Evolutionary conservation across 2,888 invertebrate species (phyloP).

Genomic region (Lasioglossum pauxillum): DNA sequence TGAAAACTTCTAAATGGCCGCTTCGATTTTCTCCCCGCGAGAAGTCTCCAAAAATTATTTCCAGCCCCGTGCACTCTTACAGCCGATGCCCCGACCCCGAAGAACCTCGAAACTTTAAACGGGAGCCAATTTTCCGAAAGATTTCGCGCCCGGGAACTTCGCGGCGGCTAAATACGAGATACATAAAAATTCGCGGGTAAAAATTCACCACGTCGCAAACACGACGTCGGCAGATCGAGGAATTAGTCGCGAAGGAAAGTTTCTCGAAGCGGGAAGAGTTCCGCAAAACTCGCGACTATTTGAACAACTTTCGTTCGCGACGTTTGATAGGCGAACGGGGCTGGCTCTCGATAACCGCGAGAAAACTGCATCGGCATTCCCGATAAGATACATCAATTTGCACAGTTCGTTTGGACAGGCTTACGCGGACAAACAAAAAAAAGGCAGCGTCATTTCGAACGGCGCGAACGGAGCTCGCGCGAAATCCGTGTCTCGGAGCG

Average conservation of each 20-base stretch:
- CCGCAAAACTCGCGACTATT: not conserved
- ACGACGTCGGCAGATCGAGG: not conserved
- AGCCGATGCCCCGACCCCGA: not conserved
- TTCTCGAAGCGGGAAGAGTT: not conserved
- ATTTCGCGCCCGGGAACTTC: not conserved
- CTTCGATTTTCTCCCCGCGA: not conserved
- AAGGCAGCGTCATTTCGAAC: not conserved
- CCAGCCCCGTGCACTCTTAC: not conserved
- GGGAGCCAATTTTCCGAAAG: not conserved
- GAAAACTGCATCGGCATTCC: not conserved
- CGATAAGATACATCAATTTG: constrained; percentile 10
- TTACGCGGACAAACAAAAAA: not conserved
- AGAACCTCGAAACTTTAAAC: not conserved
- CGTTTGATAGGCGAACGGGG: not conserved
- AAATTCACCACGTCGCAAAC: not conserved
- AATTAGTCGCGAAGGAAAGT: not conserved
- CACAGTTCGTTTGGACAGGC: not conserved
- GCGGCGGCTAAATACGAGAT: not conserved
- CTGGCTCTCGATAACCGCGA: not conserved
- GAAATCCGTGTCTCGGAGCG: not conserved
- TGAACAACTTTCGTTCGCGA: constrained; percentile 1
- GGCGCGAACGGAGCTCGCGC: not conserved
- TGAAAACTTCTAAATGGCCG: not conserved
- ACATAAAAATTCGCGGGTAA: not conserved
- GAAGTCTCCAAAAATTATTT: not conserved